A percentile compares a stretch with the other conserved stretches of the same genome.
These are phyloP conservation scores for Lathamus discolor DNA, from an alignment of 2,113 vertebrate species.

Conservation along the genomic window DNA sequence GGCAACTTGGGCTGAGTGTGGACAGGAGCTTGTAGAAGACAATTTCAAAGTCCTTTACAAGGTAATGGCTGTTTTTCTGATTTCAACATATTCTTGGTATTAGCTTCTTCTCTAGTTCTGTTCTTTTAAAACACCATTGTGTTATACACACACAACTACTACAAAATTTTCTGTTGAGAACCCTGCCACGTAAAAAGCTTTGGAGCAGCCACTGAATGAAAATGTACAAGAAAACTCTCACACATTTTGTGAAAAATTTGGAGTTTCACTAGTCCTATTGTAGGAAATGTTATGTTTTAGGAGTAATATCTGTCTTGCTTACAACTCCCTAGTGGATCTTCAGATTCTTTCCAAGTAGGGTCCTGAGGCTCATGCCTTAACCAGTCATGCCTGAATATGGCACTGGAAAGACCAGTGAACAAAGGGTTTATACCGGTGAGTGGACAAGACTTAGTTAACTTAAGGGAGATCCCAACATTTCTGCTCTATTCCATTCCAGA, in stretches of 20 bases:
- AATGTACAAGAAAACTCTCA: not conserved
- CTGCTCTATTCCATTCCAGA: not conserved
- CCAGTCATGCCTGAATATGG: not conserved
- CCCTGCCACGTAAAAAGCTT: not conserved
- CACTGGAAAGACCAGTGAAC: not conserved
- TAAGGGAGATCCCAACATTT: not conserved
- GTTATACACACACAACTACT: not conserved
- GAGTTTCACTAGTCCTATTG: not conserved
- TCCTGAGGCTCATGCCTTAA: not conserved
- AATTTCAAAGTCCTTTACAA: not conserved
- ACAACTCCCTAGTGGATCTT: not conserved
- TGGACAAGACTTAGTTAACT: not conserved
- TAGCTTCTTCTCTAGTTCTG: not conserved
- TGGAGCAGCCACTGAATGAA: not conserved
- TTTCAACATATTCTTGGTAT: not conserved
- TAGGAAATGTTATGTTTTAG: not conserved
- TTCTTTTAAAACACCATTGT: not conserved
- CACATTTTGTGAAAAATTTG: not conserved
- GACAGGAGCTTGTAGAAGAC: not conserved
- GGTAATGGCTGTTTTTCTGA: not conserved
- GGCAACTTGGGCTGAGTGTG: not conserved
- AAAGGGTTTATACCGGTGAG: not conserved
- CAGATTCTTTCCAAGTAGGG: not conserved
- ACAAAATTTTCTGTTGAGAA: not conserved
- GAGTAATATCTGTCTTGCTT: not conserved